These are phyloP conservation scores for Lacerta viridis DNA, from an alignment of 2,797 vertebrate species.

Conservation along the genomic window DNA sequence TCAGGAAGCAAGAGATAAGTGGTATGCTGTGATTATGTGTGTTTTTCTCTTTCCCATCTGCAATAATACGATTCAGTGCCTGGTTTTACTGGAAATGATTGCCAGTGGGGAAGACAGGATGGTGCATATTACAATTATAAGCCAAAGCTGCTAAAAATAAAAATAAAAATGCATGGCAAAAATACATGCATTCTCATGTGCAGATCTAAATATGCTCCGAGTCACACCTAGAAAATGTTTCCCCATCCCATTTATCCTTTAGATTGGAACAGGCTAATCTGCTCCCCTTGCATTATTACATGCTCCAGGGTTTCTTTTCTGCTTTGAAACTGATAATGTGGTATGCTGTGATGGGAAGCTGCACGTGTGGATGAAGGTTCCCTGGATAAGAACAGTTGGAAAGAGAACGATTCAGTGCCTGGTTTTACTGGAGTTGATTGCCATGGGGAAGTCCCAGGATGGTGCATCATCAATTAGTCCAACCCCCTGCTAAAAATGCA, in stretches of 20 bases:
- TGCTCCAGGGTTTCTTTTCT: neutral
- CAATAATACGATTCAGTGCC: constrained; percentile 25
- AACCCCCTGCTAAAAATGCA: too few relatives aligned
- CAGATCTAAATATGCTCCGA: neutral
- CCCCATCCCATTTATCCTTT: neutral
- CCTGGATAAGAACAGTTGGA: neutral
- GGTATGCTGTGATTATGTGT: constrained; percentile 9
- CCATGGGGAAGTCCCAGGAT: too few relatives aligned
- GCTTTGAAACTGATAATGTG: neutral
- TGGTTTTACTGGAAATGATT: constrained; percentile 11
- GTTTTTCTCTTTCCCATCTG: neutral
- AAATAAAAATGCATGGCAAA: neutral
- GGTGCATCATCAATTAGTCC: too few relatives aligned
- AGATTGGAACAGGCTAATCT: neutral
- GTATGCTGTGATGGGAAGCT: too few relatives aligned
- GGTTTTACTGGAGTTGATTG: too few relatives aligned
- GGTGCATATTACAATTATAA: constrained; percentile 9
- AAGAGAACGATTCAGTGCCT: too few relatives aligned
- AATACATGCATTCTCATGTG: neutral
- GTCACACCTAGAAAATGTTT: neutral
- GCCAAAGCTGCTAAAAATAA: neutral
- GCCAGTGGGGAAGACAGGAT: neutral
- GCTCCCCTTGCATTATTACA: too few relatives aligned
- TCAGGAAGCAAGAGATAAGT: constrained; percentile 31
- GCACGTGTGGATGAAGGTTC: neutral